Evolutionary conservation across 2,888 invertebrate genomes (phyloP), one percentile per base, ranked within the genome.

Genomic region (Lepidocyrtoides sp.): DNA sequence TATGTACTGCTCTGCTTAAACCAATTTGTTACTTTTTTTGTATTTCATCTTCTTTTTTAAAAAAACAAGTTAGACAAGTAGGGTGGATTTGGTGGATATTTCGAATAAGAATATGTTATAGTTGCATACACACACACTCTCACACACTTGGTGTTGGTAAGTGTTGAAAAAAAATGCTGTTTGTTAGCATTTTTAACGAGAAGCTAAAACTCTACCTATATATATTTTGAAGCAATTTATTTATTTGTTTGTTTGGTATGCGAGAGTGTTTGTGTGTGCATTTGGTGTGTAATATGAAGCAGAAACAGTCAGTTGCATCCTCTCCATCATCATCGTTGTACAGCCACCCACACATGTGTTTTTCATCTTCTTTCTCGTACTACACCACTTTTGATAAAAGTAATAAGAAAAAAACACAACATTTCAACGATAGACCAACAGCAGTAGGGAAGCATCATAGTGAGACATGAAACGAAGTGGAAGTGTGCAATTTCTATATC

Each of bases 401-500:
- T 48, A 20, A 48, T 51, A 48, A 51, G 20, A 48, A 51, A 1
- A 75, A 75, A 2, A 41, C 57, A 20, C 14, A 75, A 48, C 75
- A 75, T 7, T 75, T 51, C 8, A 63, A 54, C 48, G 60, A 63
- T 29, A 29, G 60, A 63, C 60, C 3, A 20, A n/a, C n/a, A n/a
- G 51, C 14, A 26, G 23, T 23, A 75, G 12, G 63, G 41, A 36
- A 17, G 72, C 2, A 44, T 72, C 0, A 0, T 32, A 36, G 66
- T 5, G 44, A 41, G 23, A 54, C 36, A 85, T 72, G 72, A 51
- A 77, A 44, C 29, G 69, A 69, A 89, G 51, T 26, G 75, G 63
- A 84, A 84, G 75, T 84, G 63, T 89, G 77, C 84, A 89, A 89
- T 89, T 84, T 77, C 75, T 89, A 83, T 89, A 60, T 82, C 69